phyloP scores from a whole-genome alignment of 2,888 invertebrate genomes.

The Microdon myrmicae region DNA sequence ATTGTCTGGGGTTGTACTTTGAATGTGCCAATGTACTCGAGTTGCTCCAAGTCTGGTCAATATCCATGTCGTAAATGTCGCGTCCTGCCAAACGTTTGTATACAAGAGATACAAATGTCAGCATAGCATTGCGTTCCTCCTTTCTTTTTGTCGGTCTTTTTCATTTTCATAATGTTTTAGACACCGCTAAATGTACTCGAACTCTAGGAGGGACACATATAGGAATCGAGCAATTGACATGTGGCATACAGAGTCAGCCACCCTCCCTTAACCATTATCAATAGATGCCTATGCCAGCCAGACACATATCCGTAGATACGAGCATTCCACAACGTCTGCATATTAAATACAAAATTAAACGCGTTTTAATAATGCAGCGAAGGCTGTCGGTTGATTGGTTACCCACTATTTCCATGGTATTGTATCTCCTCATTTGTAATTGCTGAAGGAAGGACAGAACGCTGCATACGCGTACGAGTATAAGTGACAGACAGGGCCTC shows the following conservation, averaged over 20 bases:
- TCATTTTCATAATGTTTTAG: slow-evolving; percentile 41
- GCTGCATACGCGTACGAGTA: no score
- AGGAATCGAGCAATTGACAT: slow-evolving; percentile 38
- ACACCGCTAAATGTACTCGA: slow-evolving; percentile 13
- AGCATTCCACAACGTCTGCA: slow-evolving; percentile 47
- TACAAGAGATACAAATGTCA: no score
- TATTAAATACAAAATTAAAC: slow-evolving; percentile 52
- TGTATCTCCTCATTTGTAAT: slow-evolving; percentile 17
- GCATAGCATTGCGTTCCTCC: background rate
- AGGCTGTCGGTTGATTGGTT: slow-evolving; percentile 47
- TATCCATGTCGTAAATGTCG: slow-evolving; percentile 45
- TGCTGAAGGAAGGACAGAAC: slow-evolving; percentile 16
- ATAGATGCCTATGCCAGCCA: slow-evolving; percentile 23
- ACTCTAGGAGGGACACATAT: slow-evolving; percentile 1
- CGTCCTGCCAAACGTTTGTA: slow-evolving; percentile 38
- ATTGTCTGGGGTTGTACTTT: no score
- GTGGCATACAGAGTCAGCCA: slow-evolving; percentile 21
- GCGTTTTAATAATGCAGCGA: slow-evolving; percentile 45
- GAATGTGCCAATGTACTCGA: no score
- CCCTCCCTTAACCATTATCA: slow-evolving; percentile 5
- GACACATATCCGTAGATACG: slow-evolving; percentile 43
- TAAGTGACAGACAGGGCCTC: slow-evolving; percentile 27
- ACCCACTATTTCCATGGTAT: slow-evolving; percentile 22
- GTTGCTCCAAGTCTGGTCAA: slow-evolving; percentile 38
- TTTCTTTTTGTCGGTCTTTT: background rate